A percentile compares a stretch with the other conserved stretches of the same genome.
phyloP scores from a whole-genome alignment of 2,113 vertebrate species.

The Podocnemis expansa region DNA sequence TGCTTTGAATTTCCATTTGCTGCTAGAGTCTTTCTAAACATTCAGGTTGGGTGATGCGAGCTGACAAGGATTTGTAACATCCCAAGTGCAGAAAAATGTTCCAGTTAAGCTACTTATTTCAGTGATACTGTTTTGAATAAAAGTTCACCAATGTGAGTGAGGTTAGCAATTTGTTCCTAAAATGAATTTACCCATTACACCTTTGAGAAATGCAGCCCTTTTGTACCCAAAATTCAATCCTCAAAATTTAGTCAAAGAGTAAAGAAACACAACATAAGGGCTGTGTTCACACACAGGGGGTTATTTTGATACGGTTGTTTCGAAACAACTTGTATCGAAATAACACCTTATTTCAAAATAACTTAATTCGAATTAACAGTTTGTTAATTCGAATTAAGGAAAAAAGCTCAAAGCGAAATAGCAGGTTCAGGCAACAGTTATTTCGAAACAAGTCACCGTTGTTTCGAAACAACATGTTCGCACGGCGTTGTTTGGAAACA shows the following conservation, averaged over 20 bases:
- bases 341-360: too few species aligned
- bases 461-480: too few species aligned
- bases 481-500: too few species aligned
- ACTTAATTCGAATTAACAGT: too few species aligned
- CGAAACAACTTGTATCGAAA: too few species aligned
- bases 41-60: neutral
- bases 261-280: neutral
- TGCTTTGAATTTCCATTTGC: neutral
- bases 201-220: neutral
- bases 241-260: neutral
- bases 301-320: too few species aligned
- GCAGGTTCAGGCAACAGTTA: too few species aligned
- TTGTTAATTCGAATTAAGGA: too few species aligned
- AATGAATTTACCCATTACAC: neutral
- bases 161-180: neutral
- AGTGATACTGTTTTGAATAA: neutral
- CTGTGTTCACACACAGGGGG: too few species aligned
- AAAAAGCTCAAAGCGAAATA: too few species aligned
- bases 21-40: neutral
- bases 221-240: neutral
- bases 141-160: neutral
- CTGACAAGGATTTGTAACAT: neutral
- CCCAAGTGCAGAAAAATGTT: neutral
- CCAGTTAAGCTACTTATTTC: neutral
- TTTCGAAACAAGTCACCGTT: too few species aligned